Evolutionary conservation across 2,888 invertebrate species (phyloP).

Genomic region (Parascotia fuliginaria): DNA sequence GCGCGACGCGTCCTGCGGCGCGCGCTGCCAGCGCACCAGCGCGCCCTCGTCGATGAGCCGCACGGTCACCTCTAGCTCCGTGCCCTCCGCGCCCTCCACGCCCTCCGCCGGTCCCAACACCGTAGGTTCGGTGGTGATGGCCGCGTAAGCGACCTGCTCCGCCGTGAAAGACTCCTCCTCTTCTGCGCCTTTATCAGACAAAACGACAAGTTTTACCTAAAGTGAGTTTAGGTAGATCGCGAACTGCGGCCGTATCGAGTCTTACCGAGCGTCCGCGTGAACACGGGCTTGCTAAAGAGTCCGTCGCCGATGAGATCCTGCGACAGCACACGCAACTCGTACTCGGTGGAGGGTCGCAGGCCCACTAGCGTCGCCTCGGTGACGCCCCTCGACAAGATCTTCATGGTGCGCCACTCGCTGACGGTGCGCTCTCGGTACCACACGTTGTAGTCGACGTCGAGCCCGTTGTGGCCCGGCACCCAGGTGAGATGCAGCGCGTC

Average conservation of each 20-base stretch:
- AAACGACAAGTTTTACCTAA: neutral
- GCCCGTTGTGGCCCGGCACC: slow-evolving; percentile 92
- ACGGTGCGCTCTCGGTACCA: slow-evolving; percentile 93
- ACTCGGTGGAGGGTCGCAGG: slow-evolving; percentile 90
- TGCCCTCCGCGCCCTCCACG: slow-evolving; percentile 77
- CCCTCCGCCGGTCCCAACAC: slow-evolving; percentile 79
- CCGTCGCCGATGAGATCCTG: slow-evolving; percentile 95
- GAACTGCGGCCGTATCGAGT: neutral
- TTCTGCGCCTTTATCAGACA: slow-evolving; percentile 17
- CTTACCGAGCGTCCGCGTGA: slow-evolving; percentile 88
- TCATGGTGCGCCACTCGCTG: slow-evolving; percentile 94
- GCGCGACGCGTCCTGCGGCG: slow-evolving; percentile 83
- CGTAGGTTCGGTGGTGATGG: slow-evolving; percentile 33
- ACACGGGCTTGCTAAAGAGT: slow-evolving; percentile 94
- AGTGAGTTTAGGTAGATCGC: too few relatives aligned
- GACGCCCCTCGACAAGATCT: slow-evolving; percentile 89
- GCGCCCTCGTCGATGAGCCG: slow-evolving; percentile 90
- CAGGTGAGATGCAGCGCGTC: slow-evolving; percentile 92
- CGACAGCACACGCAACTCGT: slow-evolving; percentile 96
- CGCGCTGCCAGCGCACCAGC: slow-evolving; percentile 91
- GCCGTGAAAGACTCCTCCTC: slow-evolving; percentile 35
- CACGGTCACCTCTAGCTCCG: slow-evolving; percentile 89
- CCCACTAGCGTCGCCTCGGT: slow-evolving; percentile 92
- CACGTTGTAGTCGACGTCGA: slow-evolving; percentile 92
- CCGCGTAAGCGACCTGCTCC: slow-evolving; percentile 38